Evolutionary conservation across 2,888 invertebrate species (phyloP).

Genomic region (Acanthosepion esculentum): DNA sequence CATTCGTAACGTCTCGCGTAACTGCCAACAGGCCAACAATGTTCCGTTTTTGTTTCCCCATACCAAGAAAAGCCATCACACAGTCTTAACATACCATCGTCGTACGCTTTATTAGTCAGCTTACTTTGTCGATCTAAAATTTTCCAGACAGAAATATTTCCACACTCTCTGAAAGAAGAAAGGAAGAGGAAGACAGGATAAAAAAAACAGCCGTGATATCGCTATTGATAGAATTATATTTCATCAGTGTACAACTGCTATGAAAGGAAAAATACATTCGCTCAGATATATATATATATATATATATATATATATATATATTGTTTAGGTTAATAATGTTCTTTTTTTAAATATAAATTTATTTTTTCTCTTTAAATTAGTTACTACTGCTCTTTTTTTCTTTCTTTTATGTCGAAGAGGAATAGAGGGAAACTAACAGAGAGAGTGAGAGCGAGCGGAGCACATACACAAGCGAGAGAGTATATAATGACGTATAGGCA

Average conservation of each 20-base stretch:
- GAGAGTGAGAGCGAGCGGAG: no score
- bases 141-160: background rate
- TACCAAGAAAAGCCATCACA: background rate
- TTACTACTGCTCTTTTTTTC: background rate
- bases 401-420: background rate
- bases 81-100: background rate
- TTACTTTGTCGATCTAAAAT: background rate
- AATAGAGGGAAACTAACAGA: no score
- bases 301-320: no score
- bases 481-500: background rate
- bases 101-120: background rate
- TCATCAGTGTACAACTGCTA: no score
- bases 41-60: no score
- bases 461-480: background rate
- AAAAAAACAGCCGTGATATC: no score
- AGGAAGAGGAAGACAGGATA: background rate
- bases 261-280: background rate
- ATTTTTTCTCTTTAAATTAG: background rate
- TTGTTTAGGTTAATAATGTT: no score
- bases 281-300: background rate
- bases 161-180: background rate
- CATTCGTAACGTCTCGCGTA: no score
- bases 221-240: no score
- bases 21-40: no score
- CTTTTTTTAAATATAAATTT: background rate